Evolutionary conservation across 1,140 invertebrate genomes (phyloP).

Genomic region (Campodea augens): DNA sequence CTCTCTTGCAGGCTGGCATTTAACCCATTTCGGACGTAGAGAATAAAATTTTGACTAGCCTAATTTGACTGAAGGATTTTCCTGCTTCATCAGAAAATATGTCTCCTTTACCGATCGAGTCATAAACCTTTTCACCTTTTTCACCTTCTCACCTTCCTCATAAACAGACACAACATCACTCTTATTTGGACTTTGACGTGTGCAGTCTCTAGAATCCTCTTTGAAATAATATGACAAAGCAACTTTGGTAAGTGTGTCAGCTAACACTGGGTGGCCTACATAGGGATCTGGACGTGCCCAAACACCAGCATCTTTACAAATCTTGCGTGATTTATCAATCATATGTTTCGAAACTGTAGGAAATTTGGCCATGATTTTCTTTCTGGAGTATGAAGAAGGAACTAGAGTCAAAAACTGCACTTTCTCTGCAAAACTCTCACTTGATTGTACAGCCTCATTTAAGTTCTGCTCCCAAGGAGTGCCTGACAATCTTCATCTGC

Average conservation of each 20-base stretch:
- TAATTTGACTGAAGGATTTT: background rate
- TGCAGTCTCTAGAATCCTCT: background rate
- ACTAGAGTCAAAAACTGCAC: background rate
- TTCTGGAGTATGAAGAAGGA: background rate
- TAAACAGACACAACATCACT: too few relatives aligned
- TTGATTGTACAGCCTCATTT: background rate
- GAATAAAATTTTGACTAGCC: background rate
- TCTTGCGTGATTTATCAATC: background rate
- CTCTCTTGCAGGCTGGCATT: background rate
- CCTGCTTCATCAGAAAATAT: background rate
- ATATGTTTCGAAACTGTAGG: background rate
- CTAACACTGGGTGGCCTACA: too few relatives aligned
- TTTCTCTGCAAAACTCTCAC: background rate
- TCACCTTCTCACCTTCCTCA: background rate
- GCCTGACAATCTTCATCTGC: background rate
- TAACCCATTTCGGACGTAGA: conserved; percentile 2
- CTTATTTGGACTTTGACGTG: background rate
- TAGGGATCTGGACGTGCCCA: background rate
- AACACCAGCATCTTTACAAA: background rate
- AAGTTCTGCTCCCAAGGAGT: background rate
- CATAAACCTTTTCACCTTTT: background rate
- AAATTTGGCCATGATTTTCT: background rate
- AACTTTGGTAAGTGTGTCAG: background rate
- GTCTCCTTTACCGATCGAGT: background rate
- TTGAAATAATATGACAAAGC: conserved; percentile 1